phyloP scores from a whole-genome alignment of 2,888 invertebrate genomes.

The Escarpia spicata region DNA sequence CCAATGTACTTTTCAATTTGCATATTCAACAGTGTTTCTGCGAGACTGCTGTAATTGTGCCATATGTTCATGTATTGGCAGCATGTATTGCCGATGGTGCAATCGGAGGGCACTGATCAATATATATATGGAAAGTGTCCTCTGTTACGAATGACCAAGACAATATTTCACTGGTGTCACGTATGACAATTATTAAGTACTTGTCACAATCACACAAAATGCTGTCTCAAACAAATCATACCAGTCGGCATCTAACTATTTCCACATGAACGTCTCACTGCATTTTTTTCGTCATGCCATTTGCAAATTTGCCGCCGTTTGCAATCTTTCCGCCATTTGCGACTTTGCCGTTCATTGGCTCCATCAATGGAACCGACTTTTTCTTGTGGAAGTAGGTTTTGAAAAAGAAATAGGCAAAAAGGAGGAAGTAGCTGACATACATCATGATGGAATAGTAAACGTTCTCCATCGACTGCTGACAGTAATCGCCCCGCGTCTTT shows the following conservation, averaged over 20 bases:
- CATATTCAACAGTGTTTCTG: not conserved
- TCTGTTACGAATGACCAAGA: not conserved
- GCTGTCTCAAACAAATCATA: not conserved
- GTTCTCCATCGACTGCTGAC: constrained; percentile 66
- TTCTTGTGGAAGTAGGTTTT: constrained; percentile 50
- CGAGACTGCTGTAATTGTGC: not conserved
- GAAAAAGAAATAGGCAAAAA: constrained; percentile 65
- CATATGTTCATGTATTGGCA: not conserved
- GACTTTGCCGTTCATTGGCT: not conserved
- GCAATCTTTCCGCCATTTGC: not conserved
- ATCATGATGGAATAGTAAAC: constrained; percentile 61
- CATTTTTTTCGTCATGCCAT: not conserved
- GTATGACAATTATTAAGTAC: not conserved
- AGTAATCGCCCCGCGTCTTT: constrained; percentile 56
- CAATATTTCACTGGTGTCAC: not conserved
- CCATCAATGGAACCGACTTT: not conserved
- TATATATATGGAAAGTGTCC: not conserved
- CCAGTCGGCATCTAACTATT: not conserved
- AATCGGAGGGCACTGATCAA: not conserved
- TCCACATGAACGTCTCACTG: not conserved
- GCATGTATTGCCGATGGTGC: not conserved
- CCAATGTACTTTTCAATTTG: not conserved
- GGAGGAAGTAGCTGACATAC: constrained; percentile 64
- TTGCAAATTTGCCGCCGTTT: not conserved
- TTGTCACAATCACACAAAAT: not conserved